phyloP scores from a whole-genome alignment of 2,797 vertebrate species.

The Aratinga solstitialis region DNA sequence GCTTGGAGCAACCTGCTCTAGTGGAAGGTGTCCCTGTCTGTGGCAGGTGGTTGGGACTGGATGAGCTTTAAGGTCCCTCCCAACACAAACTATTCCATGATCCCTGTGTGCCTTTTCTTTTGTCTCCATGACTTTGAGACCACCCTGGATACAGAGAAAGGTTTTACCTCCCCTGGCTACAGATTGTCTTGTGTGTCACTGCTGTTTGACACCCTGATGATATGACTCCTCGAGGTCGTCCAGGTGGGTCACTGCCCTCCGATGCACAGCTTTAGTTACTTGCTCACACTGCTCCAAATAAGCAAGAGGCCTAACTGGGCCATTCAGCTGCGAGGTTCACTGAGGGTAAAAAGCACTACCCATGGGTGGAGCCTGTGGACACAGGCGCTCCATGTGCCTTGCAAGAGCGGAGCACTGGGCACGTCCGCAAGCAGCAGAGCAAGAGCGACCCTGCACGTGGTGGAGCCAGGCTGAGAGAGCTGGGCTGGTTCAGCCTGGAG shows the following conservation, averaged over 20 bases:
- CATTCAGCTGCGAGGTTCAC: background rate
- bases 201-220: background rate
- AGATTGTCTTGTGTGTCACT: accelerated
- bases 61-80: background rate
- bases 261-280: background rate
- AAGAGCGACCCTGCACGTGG: accelerated
- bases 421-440: background rate
- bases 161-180: accelerated
- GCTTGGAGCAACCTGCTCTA: background rate
- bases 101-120: background rate
- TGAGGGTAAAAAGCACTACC: background rate
- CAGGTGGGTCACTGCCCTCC: background rate
- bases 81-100: background rate
- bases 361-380: accelerated
- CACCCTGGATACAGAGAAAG: background rate
- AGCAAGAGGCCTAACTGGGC: background rate
- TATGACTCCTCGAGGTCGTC: background rate
- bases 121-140: background rate
- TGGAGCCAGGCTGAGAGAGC: background rate
- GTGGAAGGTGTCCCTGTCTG: background rate
- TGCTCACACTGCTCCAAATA: background rate
- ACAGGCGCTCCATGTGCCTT: accelerated
- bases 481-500: background rate
- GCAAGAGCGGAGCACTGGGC: background rate
- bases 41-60: background rate